phyloP scores from a whole-genome alignment of 2,113 vertebrate species.

The Sinocyclocheilus grahami region DNA sequence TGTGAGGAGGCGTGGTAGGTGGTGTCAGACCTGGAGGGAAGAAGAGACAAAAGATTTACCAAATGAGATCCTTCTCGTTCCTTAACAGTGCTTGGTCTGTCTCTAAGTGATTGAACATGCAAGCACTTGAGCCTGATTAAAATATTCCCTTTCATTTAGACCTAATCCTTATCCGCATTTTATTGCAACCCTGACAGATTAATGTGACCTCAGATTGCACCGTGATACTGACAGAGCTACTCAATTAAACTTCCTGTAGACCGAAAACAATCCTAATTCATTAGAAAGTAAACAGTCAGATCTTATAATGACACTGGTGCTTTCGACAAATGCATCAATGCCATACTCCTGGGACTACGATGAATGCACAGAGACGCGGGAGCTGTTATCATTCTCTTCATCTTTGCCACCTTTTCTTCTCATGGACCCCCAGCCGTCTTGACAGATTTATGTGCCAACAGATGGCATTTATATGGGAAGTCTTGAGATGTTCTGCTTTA shows the following conservation, averaged over 20 bases:
- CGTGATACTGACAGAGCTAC: conserved; percentile 66
- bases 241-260: conserved; percentile 57
- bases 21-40: conserved; percentile 92
- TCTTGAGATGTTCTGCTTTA: conserved; percentile 96
- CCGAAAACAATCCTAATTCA: conserved; percentile 32
- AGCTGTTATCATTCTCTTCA: conserved; percentile 67
- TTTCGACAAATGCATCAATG: conserved; percentile 14
- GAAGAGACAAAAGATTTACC: conserved; percentile 59
- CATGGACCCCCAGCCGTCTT: conserved; percentile 78
- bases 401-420: conserved; percentile 75
- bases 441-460: conserved; percentile 95
- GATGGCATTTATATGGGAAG: conserved; percentile 94
- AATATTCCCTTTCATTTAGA: conserved; percentile 74
- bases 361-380: conserved; percentile 54
- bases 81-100: neutral
- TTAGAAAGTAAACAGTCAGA: conserved; percentile 17
- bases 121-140: conserved; percentile 70
- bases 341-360: conserved; percentile 40
- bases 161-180: conserved; percentile 74
- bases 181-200: conserved; percentile 78
- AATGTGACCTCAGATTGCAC: conserved; percentile 77
- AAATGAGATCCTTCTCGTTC: neutral
- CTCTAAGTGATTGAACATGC: conserved; percentile 59
- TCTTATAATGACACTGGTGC: neutral
- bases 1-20: conserved; percentile 99